Percentiles rank a stretch among this genome's conserved stretches.
These are phyloP conservation scores for Phrynosoma platyrhinos DNA, from an alignment of 2,113 vertebrate genomes.

Conservation along the genomic window DNA sequence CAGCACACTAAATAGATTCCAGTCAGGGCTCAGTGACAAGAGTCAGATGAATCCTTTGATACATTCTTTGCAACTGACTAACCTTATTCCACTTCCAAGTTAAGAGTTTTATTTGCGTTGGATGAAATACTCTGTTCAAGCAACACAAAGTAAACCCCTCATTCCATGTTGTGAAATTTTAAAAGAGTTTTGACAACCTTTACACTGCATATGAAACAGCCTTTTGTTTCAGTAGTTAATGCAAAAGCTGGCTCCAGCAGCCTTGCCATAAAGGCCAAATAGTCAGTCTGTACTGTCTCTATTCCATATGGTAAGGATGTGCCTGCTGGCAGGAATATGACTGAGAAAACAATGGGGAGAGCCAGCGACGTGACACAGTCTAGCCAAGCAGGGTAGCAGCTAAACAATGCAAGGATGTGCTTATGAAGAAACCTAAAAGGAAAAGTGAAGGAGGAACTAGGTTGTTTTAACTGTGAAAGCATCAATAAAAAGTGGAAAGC, in stretches of 20 bases:
- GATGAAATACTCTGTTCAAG: conserved; percentile 29
- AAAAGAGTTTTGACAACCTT: conserved; percentile 2
- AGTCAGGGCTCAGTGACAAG: not conserved
- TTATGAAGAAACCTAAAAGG: not conserved
- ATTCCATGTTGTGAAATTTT: conserved; percentile 27
- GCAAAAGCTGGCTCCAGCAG: conserved; percentile 25
- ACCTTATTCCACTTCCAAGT: conserved; percentile 1
- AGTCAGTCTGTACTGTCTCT: conserved; percentile 13
- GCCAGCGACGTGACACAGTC: not conserved
- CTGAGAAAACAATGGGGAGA: not conserved
- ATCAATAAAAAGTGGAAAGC: not conserved
- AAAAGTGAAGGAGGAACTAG: not conserved
- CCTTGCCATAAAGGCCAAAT: not conserved
- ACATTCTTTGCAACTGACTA: conserved; percentile 11
- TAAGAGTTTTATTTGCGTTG: conserved; percentile 41
- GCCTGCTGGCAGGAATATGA: conserved; percentile 6
- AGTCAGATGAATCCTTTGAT: not conserved
- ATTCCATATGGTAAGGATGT: conserved; percentile 12
- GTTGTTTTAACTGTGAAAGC: not conserved
- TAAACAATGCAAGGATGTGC: conserved; percentile 3
- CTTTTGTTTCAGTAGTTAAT: conserved; percentile 42
- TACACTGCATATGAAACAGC: conserved; percentile 3
- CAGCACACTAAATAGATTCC: not conserved
- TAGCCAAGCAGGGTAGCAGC: not conserved
- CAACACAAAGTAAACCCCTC: not conserved